Base-by-base conservation (phyloP, 2,797 vertebrate species). In the Octomys mimax region DNA sequence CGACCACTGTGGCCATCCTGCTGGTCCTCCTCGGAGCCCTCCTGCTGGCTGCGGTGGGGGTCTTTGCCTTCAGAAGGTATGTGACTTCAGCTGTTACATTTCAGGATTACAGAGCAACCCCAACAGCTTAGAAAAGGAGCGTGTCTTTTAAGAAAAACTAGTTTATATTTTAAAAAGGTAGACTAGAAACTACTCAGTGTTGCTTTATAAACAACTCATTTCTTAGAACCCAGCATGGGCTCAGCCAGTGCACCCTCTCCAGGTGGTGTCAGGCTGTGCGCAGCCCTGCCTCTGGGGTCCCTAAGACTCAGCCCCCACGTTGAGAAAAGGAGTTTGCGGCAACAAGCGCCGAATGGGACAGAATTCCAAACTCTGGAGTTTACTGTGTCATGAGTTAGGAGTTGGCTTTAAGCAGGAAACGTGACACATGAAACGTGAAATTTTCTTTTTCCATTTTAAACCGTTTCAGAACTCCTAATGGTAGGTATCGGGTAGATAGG, bases 11-110 rank as follows among this genome's bases (percentile, higher is more conserved):
- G 89, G 93, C 98, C 83, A 96, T 98, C 70, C 98, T 98, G 0
- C 3, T 98, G 0, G 97, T 98, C 95, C 82, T 99, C 79, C 96
- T 98, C 70, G 90, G 98, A 57, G 88, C 96, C 88, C 84, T 99
- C 57, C 96, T 99, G 59, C 7, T 98, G 79, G 96, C 95, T 88
- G 99, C 98, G 95, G 97, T 98, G 92, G 98, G 98, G 42, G 89
- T 99, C 96, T 99, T 95, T 54, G 95, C 95, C 83, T 83, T 98
- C 14, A 98, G 97, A 94, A 99, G 96, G 99, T 99, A 99, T 75
- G 98, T 98, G 66, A 85, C 42, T 95, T 92, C 61, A 36, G 13
- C 24, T 82, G 42, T 54, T 42, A 21, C 36, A 80, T 86, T 73
- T 77, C 57, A 81, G 87, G 46, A 33, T 71, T 79, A 62, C 26